A percentile compares a stretch with the other conserved stretches of the same genome.
Conservation (phyloP, 2,888 invertebrate genomes). For the Plutella xylostella region DNA sequence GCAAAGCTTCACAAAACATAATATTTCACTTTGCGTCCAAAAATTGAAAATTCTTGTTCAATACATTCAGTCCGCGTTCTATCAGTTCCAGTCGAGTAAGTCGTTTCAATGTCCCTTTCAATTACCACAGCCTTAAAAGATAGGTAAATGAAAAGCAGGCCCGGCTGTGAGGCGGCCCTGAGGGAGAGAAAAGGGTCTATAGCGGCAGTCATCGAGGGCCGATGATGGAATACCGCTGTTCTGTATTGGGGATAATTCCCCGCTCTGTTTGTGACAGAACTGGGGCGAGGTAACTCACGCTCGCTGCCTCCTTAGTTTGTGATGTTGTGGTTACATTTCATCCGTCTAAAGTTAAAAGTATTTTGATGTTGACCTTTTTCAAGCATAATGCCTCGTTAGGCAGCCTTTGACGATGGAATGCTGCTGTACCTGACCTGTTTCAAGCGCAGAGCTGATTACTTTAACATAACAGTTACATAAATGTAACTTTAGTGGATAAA, state of each 20-base stretch:
- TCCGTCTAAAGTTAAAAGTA: no score
- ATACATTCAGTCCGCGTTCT: slow-evolving; percentile 9
- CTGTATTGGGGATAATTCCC: slow-evolving; percentile 41
- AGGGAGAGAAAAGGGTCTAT: slow-evolving; percentile 43
- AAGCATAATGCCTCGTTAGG: no score
- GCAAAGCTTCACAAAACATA: no score
- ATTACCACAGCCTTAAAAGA: slow-evolving; percentile 45
- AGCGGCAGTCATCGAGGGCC: slow-evolving; percentile 39
- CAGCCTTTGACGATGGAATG: no score
- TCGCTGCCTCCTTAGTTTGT: no score
- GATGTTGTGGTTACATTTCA: no score
- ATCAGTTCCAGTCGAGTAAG: slow-evolving; percentile 53
- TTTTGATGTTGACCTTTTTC: no score
- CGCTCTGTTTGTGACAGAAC: slow-evolving; percentile 39
- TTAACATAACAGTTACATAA: no score
- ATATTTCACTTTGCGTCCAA: no score
- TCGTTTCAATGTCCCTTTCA: slow-evolving; percentile 54
- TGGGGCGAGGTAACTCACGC: slow-evolving; percentile 33
- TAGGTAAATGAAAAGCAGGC: slow-evolving; percentile 53
- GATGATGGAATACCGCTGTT: slow-evolving; percentile 56
- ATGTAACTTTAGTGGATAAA: no score
- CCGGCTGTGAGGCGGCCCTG: slow-evolving; percentile 45
- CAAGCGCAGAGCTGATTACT: no score
- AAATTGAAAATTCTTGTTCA: neutral
- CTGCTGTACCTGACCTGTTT: no score